phyloP scores from a whole-genome alignment of 2,888 invertebrate genomes.

The Metopia argyrocephala region DNA sequence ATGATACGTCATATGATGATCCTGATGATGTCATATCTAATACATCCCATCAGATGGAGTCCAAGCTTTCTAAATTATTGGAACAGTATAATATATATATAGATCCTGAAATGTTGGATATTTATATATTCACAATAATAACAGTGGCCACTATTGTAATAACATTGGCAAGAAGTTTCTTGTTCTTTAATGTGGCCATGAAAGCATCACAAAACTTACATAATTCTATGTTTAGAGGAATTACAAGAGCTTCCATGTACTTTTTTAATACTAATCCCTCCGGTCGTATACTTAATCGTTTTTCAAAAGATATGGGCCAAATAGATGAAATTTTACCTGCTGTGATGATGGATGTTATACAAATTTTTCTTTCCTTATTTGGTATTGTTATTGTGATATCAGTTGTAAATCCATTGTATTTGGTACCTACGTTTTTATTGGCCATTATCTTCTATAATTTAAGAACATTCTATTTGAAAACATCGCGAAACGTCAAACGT shows the following conservation, averaged over 20 bases:
- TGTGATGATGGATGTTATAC: constrained; percentile 79
- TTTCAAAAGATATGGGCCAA: constrained; percentile 91
- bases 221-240: constrained; percentile 89
- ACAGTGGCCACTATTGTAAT: constrained; percentile 77
- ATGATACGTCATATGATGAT: constrained; percentile 11
- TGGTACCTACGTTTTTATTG: constrained; percentile 85
- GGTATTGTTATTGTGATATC: constrained; percentile 90
- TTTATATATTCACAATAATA: constrained; percentile 80
- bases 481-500: constrained; percentile 89
- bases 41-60: constrained; percentile 62
- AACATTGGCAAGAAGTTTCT: constrained; percentile 76
- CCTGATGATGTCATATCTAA: not conserved
- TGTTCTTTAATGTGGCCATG: constrained; percentile 83
- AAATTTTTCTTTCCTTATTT: constrained; percentile 89
- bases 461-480: constrained; percentile 87
- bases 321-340: constrained; percentile 79
- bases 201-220: constrained; percentile 88
- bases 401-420: constrained; percentile 85
- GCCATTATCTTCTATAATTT: constrained; percentile 86
- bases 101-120: constrained; percentile 73
- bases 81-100: constrained; percentile 67
- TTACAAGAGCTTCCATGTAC: constrained; percentile 88
- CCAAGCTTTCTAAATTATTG: constrained; percentile 66
- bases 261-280: constrained; percentile 94
- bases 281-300: constrained; percentile 90